Evolutionary conservation across 2,888 invertebrate genomes (phyloP).

Genomic region (Amphipyra berbera): DNA sequence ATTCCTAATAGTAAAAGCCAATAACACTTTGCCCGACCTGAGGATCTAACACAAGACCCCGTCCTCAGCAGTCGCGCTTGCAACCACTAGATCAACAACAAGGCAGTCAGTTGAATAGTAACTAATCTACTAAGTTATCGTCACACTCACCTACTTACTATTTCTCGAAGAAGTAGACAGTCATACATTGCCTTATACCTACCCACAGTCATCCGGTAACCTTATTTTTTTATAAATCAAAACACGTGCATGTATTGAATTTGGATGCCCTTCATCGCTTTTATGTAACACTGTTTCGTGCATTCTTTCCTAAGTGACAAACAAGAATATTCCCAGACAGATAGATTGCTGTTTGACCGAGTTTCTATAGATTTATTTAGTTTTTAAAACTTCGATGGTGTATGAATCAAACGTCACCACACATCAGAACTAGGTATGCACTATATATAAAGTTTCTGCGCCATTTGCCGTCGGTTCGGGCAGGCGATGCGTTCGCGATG

Average conservation of each 20-base stretch:
- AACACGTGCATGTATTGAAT: background rate
- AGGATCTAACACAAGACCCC: no score
- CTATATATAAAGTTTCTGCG: conserved; percentile 60
- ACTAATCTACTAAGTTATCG: no score
- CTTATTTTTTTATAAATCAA: background rate
- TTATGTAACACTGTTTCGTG: background rate
- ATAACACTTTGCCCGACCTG: no score
- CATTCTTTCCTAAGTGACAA: background rate
- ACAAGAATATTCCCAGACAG: background rate
- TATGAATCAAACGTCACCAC: conserved; percentile 47
- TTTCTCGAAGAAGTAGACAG: no score
- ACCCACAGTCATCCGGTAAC: background rate
- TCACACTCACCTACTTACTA: no score
- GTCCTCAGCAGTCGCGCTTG: no score
- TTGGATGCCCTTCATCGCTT: background rate
- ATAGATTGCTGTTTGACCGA: background rate
- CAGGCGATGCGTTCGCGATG: conserved; percentile 65
- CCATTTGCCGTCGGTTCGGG: conserved; percentile 69
- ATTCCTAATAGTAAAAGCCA: no score
- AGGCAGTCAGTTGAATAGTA: no score
- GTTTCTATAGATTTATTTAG: conserved; percentile 3
- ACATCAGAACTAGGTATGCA: conserved; percentile 49
- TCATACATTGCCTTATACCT: no score
- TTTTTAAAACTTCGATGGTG: conserved; percentile 27
- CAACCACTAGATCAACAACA: no score